Base-by-base conservation (phyloP, 2,113 vertebrate species). In the Cyprinodon brontotheroides region DNA sequence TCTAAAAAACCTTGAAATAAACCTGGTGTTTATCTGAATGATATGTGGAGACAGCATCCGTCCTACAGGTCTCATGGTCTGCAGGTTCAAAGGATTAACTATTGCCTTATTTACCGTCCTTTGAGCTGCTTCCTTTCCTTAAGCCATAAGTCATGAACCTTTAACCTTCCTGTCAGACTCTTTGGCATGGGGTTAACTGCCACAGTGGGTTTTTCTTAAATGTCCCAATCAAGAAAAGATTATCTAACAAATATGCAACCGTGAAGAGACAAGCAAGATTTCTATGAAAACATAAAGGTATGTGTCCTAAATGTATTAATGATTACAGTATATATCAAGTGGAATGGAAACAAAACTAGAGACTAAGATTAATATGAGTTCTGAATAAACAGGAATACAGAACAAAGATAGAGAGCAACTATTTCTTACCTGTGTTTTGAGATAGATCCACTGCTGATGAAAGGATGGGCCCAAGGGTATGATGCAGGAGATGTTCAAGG, bases 381-480 rank as follows among this genome's bases (percentile, higher is more conserved):
- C n/a, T 20, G 60, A 59, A 63, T 59, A 64, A 77, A 45, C 29
- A 8, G 40, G n/a, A 47, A 60, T 4, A 53, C 38, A 77, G 29
- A 81, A 63, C 14, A 57, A 43, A 11, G 17, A 72, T 41, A 65
- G 9, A 48, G 36, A 36, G 6, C 12, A 11, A n/a, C 14, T 13
- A 10, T 8, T 7, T 61, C 87, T 92, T 79, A 95, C 98, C 95
- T 95, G 93, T 93, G 94, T 94, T 75, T 95, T 95, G 1, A 95
- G 96, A 85, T 99, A 97, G 43, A 95, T 93, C 98, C 98, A 99
- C 66, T 96, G 92, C 79, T 99, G 94, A 77, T 94, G 87, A 50
- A 96, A 96, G 69, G 91, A 85, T 20, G 87, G 87, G 0, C 95
- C 97, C 38, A 94, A 81, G 20, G 96, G 94, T 78, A 95, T 93